Conservation (phyloP, 2,888 invertebrate species). For the Drosophila kokeensis region DNA sequence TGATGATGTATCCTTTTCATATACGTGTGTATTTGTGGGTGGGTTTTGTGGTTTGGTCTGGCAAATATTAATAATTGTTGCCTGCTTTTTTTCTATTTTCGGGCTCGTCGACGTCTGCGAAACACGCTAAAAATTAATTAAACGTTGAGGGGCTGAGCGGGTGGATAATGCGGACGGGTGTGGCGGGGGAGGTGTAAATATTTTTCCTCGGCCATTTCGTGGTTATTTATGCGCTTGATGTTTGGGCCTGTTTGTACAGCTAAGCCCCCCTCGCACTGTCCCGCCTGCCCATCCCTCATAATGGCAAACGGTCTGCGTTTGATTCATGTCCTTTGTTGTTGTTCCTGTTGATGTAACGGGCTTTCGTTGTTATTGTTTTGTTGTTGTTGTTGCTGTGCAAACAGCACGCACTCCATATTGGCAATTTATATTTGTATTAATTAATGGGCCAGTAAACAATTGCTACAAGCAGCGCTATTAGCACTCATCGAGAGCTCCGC, state of each 20-base stretch:
- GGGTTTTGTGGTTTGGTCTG: slow-evolving; percentile 30
- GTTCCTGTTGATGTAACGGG: slow-evolving; percentile 34
- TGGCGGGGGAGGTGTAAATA: slow-evolving; percentile 51
- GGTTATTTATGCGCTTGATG: slow-evolving; percentile 77
- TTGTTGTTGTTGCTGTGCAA: slow-evolving; percentile 45
- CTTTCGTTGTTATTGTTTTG: slow-evolving; percentile 29
- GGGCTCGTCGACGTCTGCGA: slow-evolving; percentile 56
- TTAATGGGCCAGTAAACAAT: slow-evolving; percentile 82
- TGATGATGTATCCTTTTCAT: slow-evolving; percentile 74
- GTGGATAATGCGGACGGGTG: slow-evolving; percentile 2
- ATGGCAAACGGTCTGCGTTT: slow-evolving; percentile 57
- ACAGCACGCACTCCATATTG: slow-evolving; percentile 81
- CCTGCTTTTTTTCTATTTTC: slow-evolving; percentile 57
- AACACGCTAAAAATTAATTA: slow-evolving; percentile 81
- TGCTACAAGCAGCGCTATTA: slow-evolving; percentile 78
- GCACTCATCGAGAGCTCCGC: slow-evolving; percentile 56
- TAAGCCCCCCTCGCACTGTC: background rate
- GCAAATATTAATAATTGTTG: slow-evolving; percentile 80
- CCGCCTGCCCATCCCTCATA: slow-evolving; percentile 12
- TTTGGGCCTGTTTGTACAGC: slow-evolving; percentile 58
- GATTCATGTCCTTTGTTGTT: slow-evolving; percentile 65
- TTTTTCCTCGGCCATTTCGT: slow-evolving; percentile 79
- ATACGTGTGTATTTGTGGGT: slow-evolving; percentile 28
- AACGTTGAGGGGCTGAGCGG: slow-evolving; percentile 62
- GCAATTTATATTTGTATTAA: slow-evolving; percentile 82